Base-by-base conservation (phyloP, 1,140 invertebrate species). In the Caenorhabditis inopinata region DNA sequence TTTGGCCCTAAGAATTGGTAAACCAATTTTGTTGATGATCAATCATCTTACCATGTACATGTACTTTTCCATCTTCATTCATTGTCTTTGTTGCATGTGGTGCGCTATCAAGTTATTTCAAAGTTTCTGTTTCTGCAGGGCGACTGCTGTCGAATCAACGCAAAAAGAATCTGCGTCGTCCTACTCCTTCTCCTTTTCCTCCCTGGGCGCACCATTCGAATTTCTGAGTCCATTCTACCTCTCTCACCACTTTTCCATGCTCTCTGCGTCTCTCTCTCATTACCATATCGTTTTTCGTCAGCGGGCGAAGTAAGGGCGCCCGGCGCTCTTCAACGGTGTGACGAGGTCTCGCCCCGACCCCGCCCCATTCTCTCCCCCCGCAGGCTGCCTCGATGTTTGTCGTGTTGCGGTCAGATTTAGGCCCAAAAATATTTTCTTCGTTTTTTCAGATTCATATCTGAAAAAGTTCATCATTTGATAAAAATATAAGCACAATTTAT, bases 321-420 rank as follows among this genome's bases (percentile, higher is more conserved):
- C 58, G 58, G 58, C 29, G 29, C 58, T 68, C 58, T 18, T 38
- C 32, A 21, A 38, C 23, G 42, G 42, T 75, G 73, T 49, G 73
- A 47, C 47, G 73, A 75, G 73, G 29, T 45, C 42, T 74, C 68
- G 68, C 25, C 35, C 23, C 42, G 73, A 49, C 12, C 32, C 47
- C 73, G 42, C 73, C 73, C 14, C 68, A 23, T 27, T 45, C 25
- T 18, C 38, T 21, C 62, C 29, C 42, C 45, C 42, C 42, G 23
- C 73, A 46, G 73, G 42, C 29, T 49, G 42, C 73, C 42, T 75
- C 73, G 42, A 0, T 75, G 42, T 75, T 75, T 75, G 42, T 27
- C 38, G 47, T 47, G 47, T 75, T 46, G 73, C 42, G 73, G 58
- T 68, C 58, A 68, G 58, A 68, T 68, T 68, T 68, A 38, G 38